Conservation (phyloP, 2,888 invertebrate genomes). For the Microctonus hyperodae region DNA sequence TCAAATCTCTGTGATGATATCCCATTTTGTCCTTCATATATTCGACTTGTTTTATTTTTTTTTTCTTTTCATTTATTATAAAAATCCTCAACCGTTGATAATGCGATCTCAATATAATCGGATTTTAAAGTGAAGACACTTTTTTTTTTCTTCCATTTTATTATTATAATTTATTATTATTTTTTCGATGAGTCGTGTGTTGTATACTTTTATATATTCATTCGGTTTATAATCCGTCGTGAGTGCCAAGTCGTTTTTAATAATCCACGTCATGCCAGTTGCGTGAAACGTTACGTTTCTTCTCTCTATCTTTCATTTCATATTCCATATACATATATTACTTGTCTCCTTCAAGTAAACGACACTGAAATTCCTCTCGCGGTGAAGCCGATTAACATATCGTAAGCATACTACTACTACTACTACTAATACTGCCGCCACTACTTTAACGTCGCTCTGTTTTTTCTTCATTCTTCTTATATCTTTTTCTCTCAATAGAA, state of each 20-base stretch:
- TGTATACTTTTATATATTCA: slow-evolving; percentile 4
- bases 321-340: not conserved
- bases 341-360: not conserved
- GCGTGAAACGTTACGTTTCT: too few relatives aligned
- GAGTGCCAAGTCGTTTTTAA: slow-evolving; percentile 12
- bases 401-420: slow-evolving; percentile 6
- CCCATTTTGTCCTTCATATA: not conserved
- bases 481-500: too few relatives aligned
- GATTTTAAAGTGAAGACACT: slow-evolving; percentile 6
- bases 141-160: not conserved
- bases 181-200: too few relatives aligned
- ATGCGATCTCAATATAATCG: slow-evolving; percentile 10
- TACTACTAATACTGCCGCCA: too few relatives aligned
- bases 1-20: not conserved
- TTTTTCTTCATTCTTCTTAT: too few relatives aligned
- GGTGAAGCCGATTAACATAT: slow-evolving; percentile 32
- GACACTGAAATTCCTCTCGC: slow-evolving; percentile 6
- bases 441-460: too few relatives aligned
- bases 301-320: not conserved
- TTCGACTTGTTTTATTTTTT: too few relatives aligned
- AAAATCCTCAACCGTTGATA: slow-evolving; percentile 7
- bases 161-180: not conserved
- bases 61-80: not conserved
- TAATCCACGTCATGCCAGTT: slow-evolving; percentile 3
- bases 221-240: slow-evolving; percentile 8